These are phyloP conservation scores for Pterostichus madidus DNA, from an alignment of 2,888 invertebrate species.

Conservation along the genomic window DNA sequence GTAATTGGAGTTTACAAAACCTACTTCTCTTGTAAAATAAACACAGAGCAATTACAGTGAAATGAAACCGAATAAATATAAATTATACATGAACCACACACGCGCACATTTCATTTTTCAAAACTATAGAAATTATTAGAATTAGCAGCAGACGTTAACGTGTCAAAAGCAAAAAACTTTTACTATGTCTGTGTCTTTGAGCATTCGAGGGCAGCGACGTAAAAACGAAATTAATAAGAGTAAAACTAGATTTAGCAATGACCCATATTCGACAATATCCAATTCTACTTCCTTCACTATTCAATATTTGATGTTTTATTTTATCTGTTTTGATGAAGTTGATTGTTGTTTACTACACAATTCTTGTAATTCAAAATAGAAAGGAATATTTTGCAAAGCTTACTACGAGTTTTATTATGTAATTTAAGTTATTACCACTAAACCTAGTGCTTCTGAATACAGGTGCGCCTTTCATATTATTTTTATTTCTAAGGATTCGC, in stretches of 20 bases:
- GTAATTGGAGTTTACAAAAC: conserved; percentile 35
- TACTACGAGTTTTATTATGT: background rate
- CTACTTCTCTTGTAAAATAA: conserved; percentile 17
- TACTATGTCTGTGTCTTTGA: background rate
- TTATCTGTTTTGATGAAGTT: no score
- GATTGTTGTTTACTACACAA: background rate
- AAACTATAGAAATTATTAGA: conserved; percentile 2
- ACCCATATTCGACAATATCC: conserved; percentile 1
- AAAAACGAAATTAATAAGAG: conserved; percentile 32
- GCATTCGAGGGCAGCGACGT: conserved; percentile 20
- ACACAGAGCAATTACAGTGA: conserved; percentile 18
- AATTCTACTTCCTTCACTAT: background rate
- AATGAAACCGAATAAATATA: background rate
- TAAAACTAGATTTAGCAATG: conserved; percentile 22
- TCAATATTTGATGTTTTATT: background rate
- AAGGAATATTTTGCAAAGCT: no score
- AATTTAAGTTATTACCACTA: conserved; percentile 3
- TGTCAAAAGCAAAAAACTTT: conserved; percentile 17
- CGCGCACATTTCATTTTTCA: background rate
- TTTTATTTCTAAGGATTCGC: background rate
- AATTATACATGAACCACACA: conserved; percentile 5
- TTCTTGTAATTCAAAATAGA: background rate
- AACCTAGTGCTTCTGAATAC: background rate
- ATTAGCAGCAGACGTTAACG: background rate
- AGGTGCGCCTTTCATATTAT: background rate